Conservation (phyloP, 2,888 invertebrate species). For the Melolontha melolontha region DNA sequence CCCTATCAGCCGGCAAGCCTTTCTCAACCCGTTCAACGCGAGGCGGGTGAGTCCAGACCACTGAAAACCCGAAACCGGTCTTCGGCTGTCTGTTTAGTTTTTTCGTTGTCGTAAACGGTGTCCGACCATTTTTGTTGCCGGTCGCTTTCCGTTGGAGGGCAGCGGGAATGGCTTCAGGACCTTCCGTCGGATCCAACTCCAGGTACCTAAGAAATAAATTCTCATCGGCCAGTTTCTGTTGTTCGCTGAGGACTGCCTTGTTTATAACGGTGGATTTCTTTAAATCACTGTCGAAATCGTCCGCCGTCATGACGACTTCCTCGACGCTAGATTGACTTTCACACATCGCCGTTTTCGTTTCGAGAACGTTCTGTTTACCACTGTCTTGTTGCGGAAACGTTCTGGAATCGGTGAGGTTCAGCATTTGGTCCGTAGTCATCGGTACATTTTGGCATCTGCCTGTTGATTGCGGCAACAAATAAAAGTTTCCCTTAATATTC, state of each 20-base stretch:
- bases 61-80: slow-evolving; percentile 85
- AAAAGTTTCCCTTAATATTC: slow-evolving; percentile 77
- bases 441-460: slow-evolving; percentile 67
- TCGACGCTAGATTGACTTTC: slow-evolving; percentile 66
- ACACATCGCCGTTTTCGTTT: slow-evolving; percentile 58
- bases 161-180: slow-evolving; percentile 71
- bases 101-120: slow-evolving; percentile 86
- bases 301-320: slow-evolving; percentile 63
- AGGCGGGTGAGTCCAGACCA: slow-evolving; percentile 91
- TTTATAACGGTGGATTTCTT: slow-evolving; percentile 54
- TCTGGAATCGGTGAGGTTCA: slow-evolving; percentile 21
- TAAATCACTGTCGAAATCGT: slow-evolving; percentile 57
- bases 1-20: slow-evolving; percentile 84
- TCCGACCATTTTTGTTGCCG: slow-evolving; percentile 74
- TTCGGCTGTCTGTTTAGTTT: slow-evolving; percentile 65
- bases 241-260: slow-evolving; percentile 56
- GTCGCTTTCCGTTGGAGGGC: slow-evolving; percentile 68
- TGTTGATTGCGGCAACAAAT: slow-evolving; percentile 77
- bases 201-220: slow-evolving; percentile 79
- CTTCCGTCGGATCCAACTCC: slow-evolving; percentile 83
- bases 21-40: slow-evolving; percentile 86
- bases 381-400: slow-evolving; percentile 30
- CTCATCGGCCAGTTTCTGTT: slow-evolving; percentile 70
- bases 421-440: slow-evolving; percentile 51
- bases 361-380: slow-evolving; percentile 34